Conservation (phyloP, 2,888 invertebrate species). For the Drosophila aldrichi region DNA sequence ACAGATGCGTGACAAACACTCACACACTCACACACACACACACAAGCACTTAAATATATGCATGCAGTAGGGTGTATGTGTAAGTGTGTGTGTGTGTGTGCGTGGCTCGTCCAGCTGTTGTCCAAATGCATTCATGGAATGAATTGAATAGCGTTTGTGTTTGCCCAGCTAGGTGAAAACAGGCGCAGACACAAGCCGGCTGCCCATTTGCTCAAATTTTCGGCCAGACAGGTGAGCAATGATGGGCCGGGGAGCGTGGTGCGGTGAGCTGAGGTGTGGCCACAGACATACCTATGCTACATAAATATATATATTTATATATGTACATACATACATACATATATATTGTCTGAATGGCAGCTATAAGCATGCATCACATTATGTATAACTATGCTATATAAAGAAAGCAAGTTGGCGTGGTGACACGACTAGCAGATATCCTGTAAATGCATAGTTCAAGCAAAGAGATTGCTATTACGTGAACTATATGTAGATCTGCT, state of each 20-base stretch:
- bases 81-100: constrained; percentile 12
- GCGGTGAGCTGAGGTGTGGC: background rate
- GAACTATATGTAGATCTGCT: too few relatives aligned
- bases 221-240: constrained; percentile 31
- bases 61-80: background rate
- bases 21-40: constrained; percentile 11
- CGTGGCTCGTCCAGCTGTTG: constrained; percentile 44
- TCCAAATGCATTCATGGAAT: constrained; percentile 72
- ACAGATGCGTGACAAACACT: constrained; percentile 44
- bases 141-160: constrained; percentile 75
- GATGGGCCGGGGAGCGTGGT: background rate
- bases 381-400: constrained; percentile 24
- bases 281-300: constrained; percentile 1
- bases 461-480: too few relatives aligned
- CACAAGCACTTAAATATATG: constrained; percentile 19
- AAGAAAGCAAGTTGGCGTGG: background rate
- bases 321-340: background rate
- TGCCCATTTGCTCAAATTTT: constrained; percentile 28
- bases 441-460: background rate
- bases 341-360: constrained; percentile 13
- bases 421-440: constrained; percentile 16
- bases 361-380: constrained; percentile 44
- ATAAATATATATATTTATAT: background rate
- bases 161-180: constrained; percentile 76
- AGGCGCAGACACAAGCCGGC: constrained; percentile 44